Base-by-base conservation (phyloP, 2,888 invertebrate species). In the Mythimna ferrago region DNA sequence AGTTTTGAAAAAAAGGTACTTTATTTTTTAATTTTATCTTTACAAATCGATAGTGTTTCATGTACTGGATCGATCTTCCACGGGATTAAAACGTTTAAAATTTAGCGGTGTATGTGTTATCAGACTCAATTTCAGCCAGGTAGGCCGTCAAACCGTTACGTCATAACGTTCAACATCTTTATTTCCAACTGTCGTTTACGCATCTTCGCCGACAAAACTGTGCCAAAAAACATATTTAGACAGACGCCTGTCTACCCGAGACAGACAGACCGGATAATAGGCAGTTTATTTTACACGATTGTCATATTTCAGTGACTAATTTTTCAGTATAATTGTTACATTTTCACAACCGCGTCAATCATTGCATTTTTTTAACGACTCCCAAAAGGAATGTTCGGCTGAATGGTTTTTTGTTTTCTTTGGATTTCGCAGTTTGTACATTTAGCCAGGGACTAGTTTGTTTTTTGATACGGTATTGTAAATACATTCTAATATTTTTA, bases 181-280 rank as follows among this genome's bases (percentile, higher is more conserved):
- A 74, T 77, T 85, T 83, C 65, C 16, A 73, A 63, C 63, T 58
- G 66, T 68, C 81, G 72, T 66, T 70, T 57, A 56, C 81, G 61
- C 58, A 58, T 74, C 51, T 60, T 21, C 11, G 16, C 6, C 65
- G 70, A 72, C 62, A 60, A 16, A 7, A 16, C 48, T 11, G 72
- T 83, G 85, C 84, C 84, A 85, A 83, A 81, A 85, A 81, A 85
- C 62, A 41, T 56, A 78, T 80, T 76, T 71, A 76, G 41, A 74
- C 38, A 76, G 64, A 68, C 38, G 74, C 38, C 58, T 57, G 63
- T 69, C 68, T 6, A 60, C 69, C 64, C 6, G 54, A 66, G 62
- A 61, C 53, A 60, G 71, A 71, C 65, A 63, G 64, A 48, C 72
- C 62, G 58, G 38, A 68, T 73, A 81, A 81, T 84, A 62, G 26